These are phyloP conservation scores for Pammene aurita DNA, from an alignment of 2,888 invertebrate species.

Conservation along the genomic window DNA sequence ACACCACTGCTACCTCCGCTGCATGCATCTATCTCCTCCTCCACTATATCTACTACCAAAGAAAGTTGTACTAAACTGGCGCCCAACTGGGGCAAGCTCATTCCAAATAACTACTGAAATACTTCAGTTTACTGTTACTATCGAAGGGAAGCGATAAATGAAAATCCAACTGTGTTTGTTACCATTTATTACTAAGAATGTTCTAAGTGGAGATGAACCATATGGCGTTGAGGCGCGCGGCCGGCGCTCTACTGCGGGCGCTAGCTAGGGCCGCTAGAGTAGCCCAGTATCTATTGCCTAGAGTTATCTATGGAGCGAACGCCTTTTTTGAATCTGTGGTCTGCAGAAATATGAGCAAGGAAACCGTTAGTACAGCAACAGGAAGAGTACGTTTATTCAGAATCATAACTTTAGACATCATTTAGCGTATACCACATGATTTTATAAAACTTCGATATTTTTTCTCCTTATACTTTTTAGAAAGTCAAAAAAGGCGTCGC, in stretches of 20 bases:
- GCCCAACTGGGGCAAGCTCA: conserved; percentile 71
- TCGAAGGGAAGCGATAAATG: conserved; percentile 73
- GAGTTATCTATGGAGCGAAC: conserved; percentile 53
- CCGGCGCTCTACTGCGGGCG: conserved; percentile 67
- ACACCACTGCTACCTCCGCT: conserved; percentile 59
- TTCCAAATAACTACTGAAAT: conserved; percentile 57
- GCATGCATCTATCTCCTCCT: conserved; percentile 73
- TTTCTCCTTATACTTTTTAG: no score
- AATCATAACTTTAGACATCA: no score
- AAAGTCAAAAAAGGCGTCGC: conserved; percentile 56
- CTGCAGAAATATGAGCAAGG: not conserved
- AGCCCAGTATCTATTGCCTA: conserved; percentile 46
- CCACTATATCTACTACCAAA: conserved; percentile 48
- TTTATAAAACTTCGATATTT: no score
- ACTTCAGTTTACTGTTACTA: conserved; percentile 40
- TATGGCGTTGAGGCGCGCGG: conserved; percentile 77
- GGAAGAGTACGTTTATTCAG: no score
- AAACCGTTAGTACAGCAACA: not conserved
- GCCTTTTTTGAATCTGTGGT: conserved; percentile 46
- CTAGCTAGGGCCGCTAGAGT: conserved; percentile 66
- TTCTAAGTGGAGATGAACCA: conserved; percentile 81
- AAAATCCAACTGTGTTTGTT: conserved; percentile 80
- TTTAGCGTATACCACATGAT: no score
- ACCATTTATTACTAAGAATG: conserved; percentile 78
- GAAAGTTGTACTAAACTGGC: conserved; percentile 57